A percentile compares a stretch with the other conserved stretches of the same genome.
phyloP scores from a whole-genome alignment of 2,113 vertebrate species.

The Leptobrachium leishanense region DNA sequence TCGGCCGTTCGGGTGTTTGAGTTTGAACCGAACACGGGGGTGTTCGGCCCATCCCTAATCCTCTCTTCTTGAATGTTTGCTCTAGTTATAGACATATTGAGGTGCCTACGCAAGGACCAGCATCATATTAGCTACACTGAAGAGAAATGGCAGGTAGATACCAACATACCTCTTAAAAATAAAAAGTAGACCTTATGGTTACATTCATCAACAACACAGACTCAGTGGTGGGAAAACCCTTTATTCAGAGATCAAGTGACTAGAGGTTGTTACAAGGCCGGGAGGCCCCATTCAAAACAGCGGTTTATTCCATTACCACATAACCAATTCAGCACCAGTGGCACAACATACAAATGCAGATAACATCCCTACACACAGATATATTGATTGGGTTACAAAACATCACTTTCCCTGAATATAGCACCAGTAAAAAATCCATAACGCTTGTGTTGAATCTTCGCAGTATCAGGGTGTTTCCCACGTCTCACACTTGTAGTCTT shows the following conservation, averaged over 20 bases:
- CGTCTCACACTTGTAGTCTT: neutral
- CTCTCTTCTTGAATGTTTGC: too few species aligned
- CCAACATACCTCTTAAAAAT: too few species aligned
- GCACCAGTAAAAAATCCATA: conserved; percentile 26
- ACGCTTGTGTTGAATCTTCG: conserved; percentile 12
- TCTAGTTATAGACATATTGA: too few species aligned
- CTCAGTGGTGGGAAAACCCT: conserved; percentile 35
- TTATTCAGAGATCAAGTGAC: conserved; percentile 39
- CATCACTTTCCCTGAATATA: conserved; percentile 23
- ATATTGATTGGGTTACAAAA: neutral
- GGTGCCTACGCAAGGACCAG: too few species aligned
- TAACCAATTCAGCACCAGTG: conserved; percentile 6
- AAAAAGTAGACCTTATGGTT: too few species aligned
- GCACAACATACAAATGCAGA: neutral
- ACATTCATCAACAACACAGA: neutral
- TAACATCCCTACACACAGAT: neutral
- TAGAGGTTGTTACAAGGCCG: conserved; percentile 15
- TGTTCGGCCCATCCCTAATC: too few species aligned
- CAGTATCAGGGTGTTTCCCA: neutral
- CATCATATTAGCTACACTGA: too few species aligned
- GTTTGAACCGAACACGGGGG: too few species aligned
- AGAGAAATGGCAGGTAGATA: too few species aligned
- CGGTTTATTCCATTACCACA: neutral
- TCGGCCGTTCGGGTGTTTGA: too few species aligned
- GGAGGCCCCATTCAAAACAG: neutral